Conservation (phyloP, 2,113 vertebrate genomes). For the Terrapene triunguis region DNA sequence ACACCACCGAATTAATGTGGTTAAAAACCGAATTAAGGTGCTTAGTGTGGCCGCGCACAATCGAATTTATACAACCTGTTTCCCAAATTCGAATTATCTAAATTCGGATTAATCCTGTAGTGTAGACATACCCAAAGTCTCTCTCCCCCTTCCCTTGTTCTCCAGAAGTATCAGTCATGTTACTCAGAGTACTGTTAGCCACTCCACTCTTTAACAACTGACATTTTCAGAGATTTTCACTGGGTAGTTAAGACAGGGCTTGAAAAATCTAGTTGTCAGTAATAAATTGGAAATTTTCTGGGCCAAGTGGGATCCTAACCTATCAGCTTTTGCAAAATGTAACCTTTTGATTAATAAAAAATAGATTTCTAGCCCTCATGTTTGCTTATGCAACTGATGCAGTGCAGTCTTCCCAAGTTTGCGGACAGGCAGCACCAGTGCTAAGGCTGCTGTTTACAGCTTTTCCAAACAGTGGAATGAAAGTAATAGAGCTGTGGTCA, state of each 20-base stretch:
- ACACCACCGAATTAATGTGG: too few relatives aligned
- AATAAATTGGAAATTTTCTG: not conserved
- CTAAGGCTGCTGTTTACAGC: not conserved
- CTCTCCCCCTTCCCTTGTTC: not conserved
- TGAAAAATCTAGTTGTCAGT: not conserved
- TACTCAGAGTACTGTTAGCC: not conserved
- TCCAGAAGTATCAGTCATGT: not conserved
- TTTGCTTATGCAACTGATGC: rapidly evolving
- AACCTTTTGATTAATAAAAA: not conserved
- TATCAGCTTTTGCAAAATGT: not conserved
- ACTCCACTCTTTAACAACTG: not conserved
- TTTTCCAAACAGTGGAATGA: not conserved
- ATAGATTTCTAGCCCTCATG: not conserved
- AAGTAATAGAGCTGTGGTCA: not conserved
- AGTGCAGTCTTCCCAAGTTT: not conserved
- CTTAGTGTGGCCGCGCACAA: too few relatives aligned
- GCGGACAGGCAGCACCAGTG: not conserved
- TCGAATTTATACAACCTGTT: too few relatives aligned
- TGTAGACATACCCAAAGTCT: too few relatives aligned
- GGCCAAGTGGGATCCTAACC: not conserved
- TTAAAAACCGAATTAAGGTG: too few relatives aligned
- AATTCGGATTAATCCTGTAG: too few relatives aligned
- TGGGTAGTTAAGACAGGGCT: not conserved
- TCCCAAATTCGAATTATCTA: too few relatives aligned
- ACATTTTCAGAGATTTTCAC: not conserved